Percentiles rank a stretch among this genome's conserved stretches.
phyloP scores from a whole-genome alignment of 2,797 vertebrate genomes.

The Enteromius fasciolatus region DNA sequence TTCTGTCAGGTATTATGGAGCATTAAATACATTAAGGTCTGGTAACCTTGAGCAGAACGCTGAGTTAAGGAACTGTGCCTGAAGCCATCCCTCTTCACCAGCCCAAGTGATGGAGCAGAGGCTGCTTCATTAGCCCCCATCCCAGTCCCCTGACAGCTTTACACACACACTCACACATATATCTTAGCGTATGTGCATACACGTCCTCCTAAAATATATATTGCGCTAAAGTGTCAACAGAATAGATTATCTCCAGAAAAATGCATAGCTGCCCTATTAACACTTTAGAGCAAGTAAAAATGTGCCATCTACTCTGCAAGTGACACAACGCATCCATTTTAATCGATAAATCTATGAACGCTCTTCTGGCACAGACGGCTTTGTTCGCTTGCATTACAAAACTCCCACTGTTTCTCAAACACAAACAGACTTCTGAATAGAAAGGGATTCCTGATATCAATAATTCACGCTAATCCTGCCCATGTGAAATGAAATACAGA shows the following conservation, averaged over 20 bases:
- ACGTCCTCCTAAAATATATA: slow-evolving; percentile 12
- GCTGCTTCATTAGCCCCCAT: slow-evolving; percentile 56
- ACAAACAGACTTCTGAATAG: not conserved
- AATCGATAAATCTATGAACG: not conserved
- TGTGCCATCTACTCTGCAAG: not conserved
- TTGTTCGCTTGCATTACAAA: not conserved
- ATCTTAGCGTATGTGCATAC: not conserved
- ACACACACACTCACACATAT: slow-evolving; percentile 16
- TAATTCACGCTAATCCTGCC: slow-evolving; percentile 24
- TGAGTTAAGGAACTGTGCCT: slow-evolving; percentile 49
- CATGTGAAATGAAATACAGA: slow-evolving; percentile 22
- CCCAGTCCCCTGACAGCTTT: slow-evolving; percentile 39
- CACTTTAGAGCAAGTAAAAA: not conserved
- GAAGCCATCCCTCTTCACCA: slow-evolving; percentile 52
- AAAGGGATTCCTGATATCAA: slow-evolving; percentile 30
- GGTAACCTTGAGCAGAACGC: slow-evolving; percentile 56
- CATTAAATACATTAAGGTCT: slow-evolving; percentile 41
- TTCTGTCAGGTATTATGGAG: slow-evolving; percentile 47
- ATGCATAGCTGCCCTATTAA: not conserved
- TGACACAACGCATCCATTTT: not conserved
- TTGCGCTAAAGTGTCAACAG: not conserved
- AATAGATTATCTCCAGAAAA: slow-evolving; percentile 9
- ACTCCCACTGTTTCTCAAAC: not conserved
- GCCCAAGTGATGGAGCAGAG: slow-evolving; percentile 35
- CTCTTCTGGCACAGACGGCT: not conserved